A percentile compares a stretch with the other conserved stretches of the same genome.
Evolutionary conservation across 2,888 invertebrate species (phyloP).

Genomic region (Synergus gifuensis): DNA sequence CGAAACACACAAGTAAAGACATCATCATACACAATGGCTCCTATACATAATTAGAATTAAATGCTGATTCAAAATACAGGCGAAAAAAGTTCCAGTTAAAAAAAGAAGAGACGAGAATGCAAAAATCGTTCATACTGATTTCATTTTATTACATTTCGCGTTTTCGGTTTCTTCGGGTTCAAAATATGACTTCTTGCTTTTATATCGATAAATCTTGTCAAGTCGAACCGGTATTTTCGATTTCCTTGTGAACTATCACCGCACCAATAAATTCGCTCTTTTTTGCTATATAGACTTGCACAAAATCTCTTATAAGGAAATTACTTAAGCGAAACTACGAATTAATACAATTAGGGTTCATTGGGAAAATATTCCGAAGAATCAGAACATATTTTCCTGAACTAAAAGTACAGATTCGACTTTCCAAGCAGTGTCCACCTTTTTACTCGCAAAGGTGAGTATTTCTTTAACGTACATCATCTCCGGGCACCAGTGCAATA

Average conservation of each 20-base stretch:
- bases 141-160: slow-evolving; percentile 69
- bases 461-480: slow-evolving; percentile 63
- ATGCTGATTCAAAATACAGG: slow-evolving; percentile 56
- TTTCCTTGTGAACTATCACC: not conserved
- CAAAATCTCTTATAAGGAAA: slow-evolving; percentile 39
- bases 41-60: slow-evolving; percentile 59
- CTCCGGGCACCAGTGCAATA: slow-evolving; percentile 68
- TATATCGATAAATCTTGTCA: slow-evolving; percentile 65
- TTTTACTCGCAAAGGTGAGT: slow-evolving; percentile 63
- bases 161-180: slow-evolving; percentile 62
- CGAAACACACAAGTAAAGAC: slow-evolving; percentile 16
- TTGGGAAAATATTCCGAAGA: slow-evolving; percentile 21
- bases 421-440: slow-evolving; percentile 62
- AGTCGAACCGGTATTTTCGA: slow-evolving; percentile 63
- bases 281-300: slow-evolving; percentile 10
- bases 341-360: slow-evolving; percentile 9
- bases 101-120: slow-evolving; percentile 63
- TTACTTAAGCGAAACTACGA: slow-evolving; percentile 22
- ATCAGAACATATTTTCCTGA: slow-evolving; percentile 31
- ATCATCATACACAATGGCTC: slow-evolving; percentile 57
- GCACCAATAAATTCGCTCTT: slow-evolving; percentile 5
- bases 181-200: slow-evolving; percentile 69
- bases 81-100: slow-evolving; percentile 61
- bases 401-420: slow-evolving; percentile 65
- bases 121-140: slow-evolving; percentile 63